A percentile compares a stretch with the other conserved stretches of the same genome.
phyloP scores from a whole-genome alignment of 1,140 invertebrate species.

The Drosophila elegans region DNA sequence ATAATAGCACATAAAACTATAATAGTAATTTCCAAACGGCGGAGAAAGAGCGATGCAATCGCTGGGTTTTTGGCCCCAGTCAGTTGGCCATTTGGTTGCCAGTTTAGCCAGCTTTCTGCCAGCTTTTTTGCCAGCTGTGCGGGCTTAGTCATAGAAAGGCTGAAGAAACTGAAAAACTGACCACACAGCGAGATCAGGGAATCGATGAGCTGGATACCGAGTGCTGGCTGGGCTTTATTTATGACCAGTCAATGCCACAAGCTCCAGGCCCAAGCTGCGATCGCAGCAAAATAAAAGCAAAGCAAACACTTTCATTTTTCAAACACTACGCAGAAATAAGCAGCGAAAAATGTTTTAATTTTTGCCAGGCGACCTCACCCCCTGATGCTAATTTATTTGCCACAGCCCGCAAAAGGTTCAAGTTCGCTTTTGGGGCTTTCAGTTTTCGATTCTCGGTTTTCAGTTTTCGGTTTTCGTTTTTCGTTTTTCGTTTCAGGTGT shows the following conservation, averaged over 20 bases:
- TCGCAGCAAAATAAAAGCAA: slow-evolving; percentile 61
- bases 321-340: slow-evolving; percentile 37
- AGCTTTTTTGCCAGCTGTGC: slow-evolving; percentile 61
- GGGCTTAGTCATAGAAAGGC: slow-evolving; percentile 79
- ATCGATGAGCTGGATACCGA: slow-evolving; percentile 69
- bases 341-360: slow-evolving; percentile 65
- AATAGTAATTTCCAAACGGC: slow-evolving; percentile 81
- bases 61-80: slow-evolving; percentile 37
- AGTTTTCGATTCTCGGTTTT: slow-evolving; percentile 1
- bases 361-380: slow-evolving; percentile 68
- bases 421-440: slow-evolving; percentile 59
- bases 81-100: slow-evolving; percentile 11
- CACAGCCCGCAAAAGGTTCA: slow-evolving; percentile 68
- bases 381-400: slow-evolving; percentile 80
- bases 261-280: slow-evolving; percentile 46
- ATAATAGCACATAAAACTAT: slow-evolving; percentile 84
- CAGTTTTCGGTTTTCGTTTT: slow-evolving; percentile 46
- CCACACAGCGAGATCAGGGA: slow-evolving; percentile 65
- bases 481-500: slow-evolving; percentile 70
- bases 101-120: neutral
- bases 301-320: slow-evolving; percentile 81
- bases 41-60: slow-evolving; percentile 81
- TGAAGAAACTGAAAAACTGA: slow-evolving; percentile 40
- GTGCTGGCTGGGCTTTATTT: slow-evolving; percentile 65
- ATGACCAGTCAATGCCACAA: slow-evolving; percentile 79